Percentiles rank a stretch among this genome's conserved stretches.
These are phyloP conservation scores for Sthenelais limicola DNA, from an alignment of 2,888 invertebrate species.

Conservation along the genomic window DNA sequence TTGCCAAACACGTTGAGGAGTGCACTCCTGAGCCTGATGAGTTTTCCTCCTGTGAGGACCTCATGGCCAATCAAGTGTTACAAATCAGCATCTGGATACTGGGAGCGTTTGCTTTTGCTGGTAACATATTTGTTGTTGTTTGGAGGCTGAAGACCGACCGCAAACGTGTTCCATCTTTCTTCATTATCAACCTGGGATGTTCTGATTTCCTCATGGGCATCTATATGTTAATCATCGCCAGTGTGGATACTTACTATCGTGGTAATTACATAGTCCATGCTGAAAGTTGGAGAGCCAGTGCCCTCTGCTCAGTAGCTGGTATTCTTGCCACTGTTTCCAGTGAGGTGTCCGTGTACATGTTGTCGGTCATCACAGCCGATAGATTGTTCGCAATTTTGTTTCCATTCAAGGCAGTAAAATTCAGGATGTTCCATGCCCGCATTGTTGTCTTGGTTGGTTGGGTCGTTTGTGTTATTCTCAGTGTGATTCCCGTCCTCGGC, in stretches of 20 bases:
- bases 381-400: constrained; percentile 70
- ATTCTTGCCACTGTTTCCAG: constrained; percentile 70
- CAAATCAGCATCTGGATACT: constrained; percentile 77
- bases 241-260: constrained; percentile 74
- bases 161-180: constrained; percentile 47
- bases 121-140: constrained; percentile 75
- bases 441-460: constrained; percentile 62
- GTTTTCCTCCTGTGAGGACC: constrained; percentile 50
- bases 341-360: constrained; percentile 71
- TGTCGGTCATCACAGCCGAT: constrained; percentile 72
- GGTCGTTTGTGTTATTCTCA: constrained; percentile 59
- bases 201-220: constrained; percentile 79
- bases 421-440: constrained; percentile 60
- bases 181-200: constrained; percentile 77
- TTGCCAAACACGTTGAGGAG: constrained; percentile 58
- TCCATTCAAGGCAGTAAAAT: constrained; percentile 59
- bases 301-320: constrained; percentile 64
- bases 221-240: constrained; percentile 77
- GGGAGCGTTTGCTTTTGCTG: constrained; percentile 76
- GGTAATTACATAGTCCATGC: constrained; percentile 73
- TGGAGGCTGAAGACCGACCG: constrained; percentile 74
- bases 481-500: constrained; percentile 57
- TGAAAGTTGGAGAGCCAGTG: constrained; percentile 61
- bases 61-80: constrained; percentile 45
- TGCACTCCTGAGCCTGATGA: constrained; percentile 47